Evolutionary conservation across 2,888 invertebrate genomes (phyloP).

Genomic region (Agrotis exclamationis): DNA sequence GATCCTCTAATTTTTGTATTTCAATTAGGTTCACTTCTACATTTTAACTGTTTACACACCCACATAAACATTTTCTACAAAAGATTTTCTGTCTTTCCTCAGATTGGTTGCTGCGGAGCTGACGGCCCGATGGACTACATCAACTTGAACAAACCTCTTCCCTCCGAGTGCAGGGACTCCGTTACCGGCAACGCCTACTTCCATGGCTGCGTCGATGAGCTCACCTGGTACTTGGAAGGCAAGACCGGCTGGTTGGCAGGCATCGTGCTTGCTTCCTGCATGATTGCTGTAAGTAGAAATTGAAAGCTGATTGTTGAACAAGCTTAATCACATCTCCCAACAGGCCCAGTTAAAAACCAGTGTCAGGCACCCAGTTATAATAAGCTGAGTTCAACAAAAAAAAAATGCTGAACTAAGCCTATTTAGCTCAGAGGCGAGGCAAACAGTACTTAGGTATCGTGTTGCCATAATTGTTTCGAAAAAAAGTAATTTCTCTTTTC

Average conservation of each 20-base stretch:
- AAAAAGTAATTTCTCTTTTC: too few relatives aligned
- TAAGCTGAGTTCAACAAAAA: too few relatives aligned
- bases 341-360: too few relatives aligned
- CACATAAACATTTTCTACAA: not conserved
- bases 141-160: constrained; percentile 94
- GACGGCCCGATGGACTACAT: constrained; percentile 96
- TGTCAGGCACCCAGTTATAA: too few relatives aligned
- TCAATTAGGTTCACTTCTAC: not conserved
- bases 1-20: too few relatives aligned
- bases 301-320: not conserved
- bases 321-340: not conserved
- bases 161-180: constrained; percentile 96
- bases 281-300: constrained; percentile 93
- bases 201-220: constrained; percentile 96
- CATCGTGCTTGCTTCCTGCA: constrained; percentile 94
- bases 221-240: constrained; percentile 97
- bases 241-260: constrained; percentile 96
- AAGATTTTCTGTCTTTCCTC: constrained; percentile 12
- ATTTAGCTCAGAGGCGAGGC: too few relatives aligned
- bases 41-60: too few relatives aligned
- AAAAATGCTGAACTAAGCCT: too few relatives aligned
- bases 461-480: too few relatives aligned
- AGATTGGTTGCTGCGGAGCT: constrained; percentile 98
- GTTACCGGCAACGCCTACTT: constrained; percentile 97
- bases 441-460: too few relatives aligned